Evolutionary conservation across 2,888 invertebrate species (phyloP).

Genomic region (Eupithecia insigniata): DNA sequence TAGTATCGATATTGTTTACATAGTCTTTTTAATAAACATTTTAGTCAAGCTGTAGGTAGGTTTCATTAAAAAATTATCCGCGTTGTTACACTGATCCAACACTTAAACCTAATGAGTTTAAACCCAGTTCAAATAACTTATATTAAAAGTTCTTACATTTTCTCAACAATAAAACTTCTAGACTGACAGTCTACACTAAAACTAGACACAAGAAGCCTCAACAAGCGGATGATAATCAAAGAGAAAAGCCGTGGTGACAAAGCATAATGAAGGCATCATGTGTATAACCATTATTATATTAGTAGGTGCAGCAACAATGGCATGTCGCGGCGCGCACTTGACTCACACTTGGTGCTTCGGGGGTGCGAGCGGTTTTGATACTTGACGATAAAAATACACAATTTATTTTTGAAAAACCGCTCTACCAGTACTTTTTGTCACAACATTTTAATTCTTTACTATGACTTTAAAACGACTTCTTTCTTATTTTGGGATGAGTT

Average conservation of each 20-base stretch:
- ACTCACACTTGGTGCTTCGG: constrained; percentile 69
- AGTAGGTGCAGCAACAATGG: constrained; percentile 72
- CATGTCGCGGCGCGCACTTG: constrained; percentile 65
- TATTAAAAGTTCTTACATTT: too few relatives aligned
- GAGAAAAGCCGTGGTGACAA: constrained; percentile 26
- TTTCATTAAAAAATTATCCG: too few relatives aligned
- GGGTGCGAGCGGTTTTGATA: constrained; percentile 56
- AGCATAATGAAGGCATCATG: constrained; percentile 56
- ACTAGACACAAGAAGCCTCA: constrained; percentile 9
- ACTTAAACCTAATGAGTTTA: too few relatives aligned
- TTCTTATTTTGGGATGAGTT: too few relatives aligned
- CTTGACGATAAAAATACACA: constrained; percentile 42
- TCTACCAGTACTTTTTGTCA: not conserved
- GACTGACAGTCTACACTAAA: not conserved
- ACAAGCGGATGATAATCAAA: constrained; percentile 16
- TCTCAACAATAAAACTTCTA: too few relatives aligned
- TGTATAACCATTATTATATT: constrained; percentile 64
- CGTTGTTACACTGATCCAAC: too few relatives aligned
- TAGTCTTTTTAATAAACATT: too few relatives aligned
- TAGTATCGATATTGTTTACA: too few relatives aligned
- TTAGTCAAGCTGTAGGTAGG: too few relatives aligned
- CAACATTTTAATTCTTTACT: too few relatives aligned
- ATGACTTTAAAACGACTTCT: too few relatives aligned
- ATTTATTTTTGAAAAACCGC: not conserved
- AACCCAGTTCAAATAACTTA: too few relatives aligned